Conservation (phyloP, 1,140 invertebrate genomes). For the Melipona quadrifasciata region DNA sequence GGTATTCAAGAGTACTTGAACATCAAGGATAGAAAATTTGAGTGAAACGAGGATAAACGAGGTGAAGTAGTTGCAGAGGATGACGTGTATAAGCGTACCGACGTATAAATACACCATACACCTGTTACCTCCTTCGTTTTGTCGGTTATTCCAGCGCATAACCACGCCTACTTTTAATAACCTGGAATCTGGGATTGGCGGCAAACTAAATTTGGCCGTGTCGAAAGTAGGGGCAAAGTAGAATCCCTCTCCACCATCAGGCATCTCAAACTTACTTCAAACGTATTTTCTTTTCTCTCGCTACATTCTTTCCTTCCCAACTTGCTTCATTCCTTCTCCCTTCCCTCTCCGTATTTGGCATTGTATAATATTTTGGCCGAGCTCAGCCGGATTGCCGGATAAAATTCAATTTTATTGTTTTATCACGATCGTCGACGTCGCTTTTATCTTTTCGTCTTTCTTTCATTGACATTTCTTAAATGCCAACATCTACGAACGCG, state of each 20-base stretch:
- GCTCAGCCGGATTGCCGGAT: neutral
- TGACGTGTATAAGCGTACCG: conserved; percentile 62
- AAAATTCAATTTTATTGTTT: neutral
- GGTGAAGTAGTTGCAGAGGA: conserved; percentile 29
- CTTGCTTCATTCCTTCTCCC: conserved; percentile 35
- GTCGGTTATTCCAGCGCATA: conserved; percentile 58
- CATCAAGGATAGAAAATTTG: conserved; percentile 8
- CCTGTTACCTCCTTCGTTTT: conserved; percentile 73
- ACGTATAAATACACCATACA: conserved; percentile 79
- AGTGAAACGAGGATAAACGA: conserved; percentile 4
- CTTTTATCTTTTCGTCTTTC: no score
- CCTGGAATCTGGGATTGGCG: conserved; percentile 74
- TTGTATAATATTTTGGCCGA: conserved; percentile 29
- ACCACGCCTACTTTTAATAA: conserved; percentile 80
- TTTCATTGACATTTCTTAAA: no score
- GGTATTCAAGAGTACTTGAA: neutral
- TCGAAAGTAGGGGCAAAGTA: conserved; percentile 15
- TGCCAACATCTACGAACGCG: no score
- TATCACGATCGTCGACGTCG: no score
- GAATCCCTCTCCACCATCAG: conserved; percentile 9
- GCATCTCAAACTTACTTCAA: conserved; percentile 1
- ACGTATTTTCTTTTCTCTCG: conserved; percentile 27
- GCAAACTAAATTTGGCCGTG: conserved; percentile 73
- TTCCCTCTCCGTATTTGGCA: conserved; percentile 67
- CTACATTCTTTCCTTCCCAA: conserved; percentile 22